Evolutionary conservation across 2,113 vertebrate species (phyloP).

Genomic region (Trochalopteron elliotii): DNA sequence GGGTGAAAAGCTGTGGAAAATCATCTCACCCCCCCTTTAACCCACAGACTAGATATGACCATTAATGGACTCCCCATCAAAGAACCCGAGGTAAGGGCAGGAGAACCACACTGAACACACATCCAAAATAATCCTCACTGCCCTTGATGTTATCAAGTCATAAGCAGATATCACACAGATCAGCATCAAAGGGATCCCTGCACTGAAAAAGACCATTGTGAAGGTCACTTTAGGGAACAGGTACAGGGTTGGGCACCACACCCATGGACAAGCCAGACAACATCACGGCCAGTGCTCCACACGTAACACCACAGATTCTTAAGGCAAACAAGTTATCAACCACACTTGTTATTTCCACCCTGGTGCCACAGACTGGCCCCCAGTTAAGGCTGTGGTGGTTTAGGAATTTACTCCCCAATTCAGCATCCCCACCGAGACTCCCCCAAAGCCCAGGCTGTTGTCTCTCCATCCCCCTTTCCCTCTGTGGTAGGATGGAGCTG

Average conservation of each 20-base stretch:
- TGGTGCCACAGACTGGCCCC: fast-evolving
- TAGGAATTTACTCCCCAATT: background rate
- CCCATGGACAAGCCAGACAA: background rate
- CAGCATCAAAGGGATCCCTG: background rate
- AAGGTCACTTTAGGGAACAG: background rate
- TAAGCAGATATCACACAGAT: background rate
- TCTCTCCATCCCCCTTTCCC: background rate
- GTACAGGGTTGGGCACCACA: background rate
- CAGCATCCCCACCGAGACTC: background rate
- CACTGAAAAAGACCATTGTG: no score
- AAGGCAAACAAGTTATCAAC: no score
- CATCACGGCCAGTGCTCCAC: fast-evolving
- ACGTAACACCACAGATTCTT: background rate
- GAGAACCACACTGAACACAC: background rate
- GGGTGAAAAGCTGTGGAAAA: background rate
- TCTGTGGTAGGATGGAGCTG: fast-evolving
- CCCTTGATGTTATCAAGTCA: background rate
- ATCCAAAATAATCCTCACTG: background rate
- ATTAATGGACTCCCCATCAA: background rate
- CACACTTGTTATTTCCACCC: background rate
- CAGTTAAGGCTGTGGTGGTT: background rate
- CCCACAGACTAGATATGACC: background rate
- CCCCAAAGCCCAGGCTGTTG: background rate
- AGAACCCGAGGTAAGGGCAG: fast-evolving
- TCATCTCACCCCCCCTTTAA: background rate